A percentile compares a stretch with the other conserved stretches of the same genome.
Conservation (phyloP, 2,888 invertebrate genomes). For the Cantharis flavilabris region DNA sequence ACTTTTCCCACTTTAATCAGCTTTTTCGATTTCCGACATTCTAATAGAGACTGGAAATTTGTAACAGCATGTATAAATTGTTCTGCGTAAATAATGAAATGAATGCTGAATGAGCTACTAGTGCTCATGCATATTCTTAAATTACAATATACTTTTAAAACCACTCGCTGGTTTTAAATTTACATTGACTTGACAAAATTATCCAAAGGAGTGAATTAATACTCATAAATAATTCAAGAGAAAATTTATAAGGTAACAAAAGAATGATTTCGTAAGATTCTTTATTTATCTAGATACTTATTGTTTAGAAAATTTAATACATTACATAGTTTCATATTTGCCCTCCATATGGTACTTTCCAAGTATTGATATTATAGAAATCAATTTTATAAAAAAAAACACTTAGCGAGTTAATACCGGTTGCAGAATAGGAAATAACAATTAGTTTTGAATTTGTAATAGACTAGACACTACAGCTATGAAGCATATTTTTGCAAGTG, state of each 20-base stretch:
- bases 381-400: no score
- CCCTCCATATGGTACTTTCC: no score
- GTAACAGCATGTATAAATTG: not conserved
- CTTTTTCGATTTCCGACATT: not conserved
- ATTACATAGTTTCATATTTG: no score
- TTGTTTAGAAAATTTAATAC: not conserved
- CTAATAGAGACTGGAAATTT: not conserved
- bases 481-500: no score
- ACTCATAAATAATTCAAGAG: not conserved
- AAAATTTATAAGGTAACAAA: not conserved
- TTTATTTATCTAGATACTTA: not conserved
- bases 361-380: no score
- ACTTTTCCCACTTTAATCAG: not conserved
- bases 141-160: conserved; percentile 1
- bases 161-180: not conserved
- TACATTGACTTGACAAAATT: not conserved
- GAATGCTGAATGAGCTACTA: not conserved
- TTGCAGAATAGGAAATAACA: no score
- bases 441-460: no score
- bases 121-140: not conserved
- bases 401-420: no score
- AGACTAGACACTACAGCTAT: no score
- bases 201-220: not conserved
- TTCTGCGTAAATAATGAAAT: not conserved
- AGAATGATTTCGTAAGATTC: not conserved